Conservation (phyloP, 2,113 vertebrate species). For the Scatophagus argus region DNA sequence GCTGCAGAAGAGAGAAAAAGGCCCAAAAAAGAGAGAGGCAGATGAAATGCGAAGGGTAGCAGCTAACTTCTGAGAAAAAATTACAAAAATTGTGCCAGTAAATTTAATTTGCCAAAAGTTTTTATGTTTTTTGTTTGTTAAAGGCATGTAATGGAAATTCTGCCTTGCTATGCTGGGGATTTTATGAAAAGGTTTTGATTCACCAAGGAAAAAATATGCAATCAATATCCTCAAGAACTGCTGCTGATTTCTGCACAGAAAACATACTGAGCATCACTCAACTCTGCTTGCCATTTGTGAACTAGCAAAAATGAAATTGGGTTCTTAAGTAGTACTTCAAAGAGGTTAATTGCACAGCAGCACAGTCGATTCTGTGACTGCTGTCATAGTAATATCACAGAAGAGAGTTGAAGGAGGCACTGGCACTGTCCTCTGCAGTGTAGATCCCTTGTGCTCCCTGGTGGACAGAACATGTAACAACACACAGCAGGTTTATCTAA, state of each 20-base stretch:
- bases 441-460: conserved; percentile 74
- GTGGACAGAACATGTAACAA: conserved; percentile 46
- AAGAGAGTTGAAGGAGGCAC: conserved; percentile 11
- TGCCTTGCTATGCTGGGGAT: neutral
- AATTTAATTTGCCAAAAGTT: neutral
- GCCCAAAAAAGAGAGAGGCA: conserved; percentile 14
- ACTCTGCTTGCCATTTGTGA: neutral
- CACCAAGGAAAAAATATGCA: neutral
- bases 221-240: neutral
- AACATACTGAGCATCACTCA: neutral
- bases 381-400: conserved; percentile 53
- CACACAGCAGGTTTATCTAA: neutral
- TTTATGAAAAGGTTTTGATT: neutral
- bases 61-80: neutral
- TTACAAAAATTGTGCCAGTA: neutral
- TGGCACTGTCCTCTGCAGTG: neutral
- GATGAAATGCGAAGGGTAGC: conserved; percentile 21
- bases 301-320: conserved; percentile 7
- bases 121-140: neutral
- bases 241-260: neutral
- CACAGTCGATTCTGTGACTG: conserved; percentile 62
- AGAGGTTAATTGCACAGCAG: conserved; percentile 73
- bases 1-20: conserved; percentile 19
- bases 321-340: conserved; percentile 73
- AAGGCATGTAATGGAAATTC: neutral